Base-by-base conservation (phyloP, 2,797 vertebrate species). In the Melanotaenia parkinsoni region DNA sequence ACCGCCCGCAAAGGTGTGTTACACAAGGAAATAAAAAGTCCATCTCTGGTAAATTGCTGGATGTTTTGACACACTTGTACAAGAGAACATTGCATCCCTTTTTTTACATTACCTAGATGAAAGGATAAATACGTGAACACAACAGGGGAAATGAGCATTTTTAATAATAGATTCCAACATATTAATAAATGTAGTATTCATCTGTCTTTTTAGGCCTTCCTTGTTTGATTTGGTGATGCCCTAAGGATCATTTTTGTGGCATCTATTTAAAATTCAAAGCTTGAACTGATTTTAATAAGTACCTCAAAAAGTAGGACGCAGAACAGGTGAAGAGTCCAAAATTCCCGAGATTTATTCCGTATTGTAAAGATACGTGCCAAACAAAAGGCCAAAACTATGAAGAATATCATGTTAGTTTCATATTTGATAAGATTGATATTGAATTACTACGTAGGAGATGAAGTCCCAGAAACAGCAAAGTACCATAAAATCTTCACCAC, bases 1-100 rank as follows among this genome's bases (percentile, higher is more conserved):
- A 97, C 96, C 4, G 94, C 97, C 0, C 95, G 97, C 61, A 97
- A 97, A 96, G 97, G 97, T 98, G 69, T 76, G 95, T 28, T 1
- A 4, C 33, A 22, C 0, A 22, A 50, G 2, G 18, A 63, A 18
- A 47, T 33, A 54, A 53, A 47, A 68, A 20, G 9, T 38, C 7
- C 40, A 50, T 24, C 40, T 3, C 4, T 14, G 40, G 24, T 37
- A 40, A 24, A 12, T 40, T 43, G 4, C 38, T 14, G 0, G 8
- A 43, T 11, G 20, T 40, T n/a, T 33, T 38, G 10, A n/a, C 9
- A 40, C 4, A 38, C 10, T 18, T 38, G n/a, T 37, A 56, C 24
- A 37, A 28, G n/a, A 38, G 38, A 40, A 28, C 14, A 18, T 16
- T 28, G 20, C 9, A 38, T 16, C 12, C 3, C 53, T 13, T 24